Conservation (phyloP, 2,797 vertebrate species). For the Brachyrhaphis roseni region DNA sequence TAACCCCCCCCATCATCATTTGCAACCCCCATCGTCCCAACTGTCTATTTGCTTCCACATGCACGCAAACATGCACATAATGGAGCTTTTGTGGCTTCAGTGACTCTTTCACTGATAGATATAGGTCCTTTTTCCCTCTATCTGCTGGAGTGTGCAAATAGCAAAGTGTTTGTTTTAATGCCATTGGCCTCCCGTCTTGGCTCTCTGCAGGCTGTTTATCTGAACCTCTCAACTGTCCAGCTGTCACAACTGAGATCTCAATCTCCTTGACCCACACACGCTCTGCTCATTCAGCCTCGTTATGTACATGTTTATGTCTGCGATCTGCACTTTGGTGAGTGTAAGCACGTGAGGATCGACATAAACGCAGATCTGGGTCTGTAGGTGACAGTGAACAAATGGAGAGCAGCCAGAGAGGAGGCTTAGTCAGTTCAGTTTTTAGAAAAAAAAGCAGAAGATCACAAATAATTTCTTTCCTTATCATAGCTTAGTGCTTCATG, state of each 20-base stretch:
- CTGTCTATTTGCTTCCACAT: conserved; percentile 53
- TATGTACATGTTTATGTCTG: conserved; percentile 46
- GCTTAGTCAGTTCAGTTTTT: conserved; percentile 39
- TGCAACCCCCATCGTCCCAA: conserved; percentile 48
- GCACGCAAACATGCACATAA: conserved; percentile 51
- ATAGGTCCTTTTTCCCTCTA: conserved; percentile 48
- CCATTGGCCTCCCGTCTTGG: conserved; percentile 61
- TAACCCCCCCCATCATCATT: not conserved
- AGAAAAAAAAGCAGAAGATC: conserved; percentile 39
- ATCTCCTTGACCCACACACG: conserved; percentile 67
- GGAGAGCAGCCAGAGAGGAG: conserved; percentile 57
- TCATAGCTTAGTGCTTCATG: not conserved
- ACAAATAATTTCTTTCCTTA: conserved; percentile 7
- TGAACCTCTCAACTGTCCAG: conserved; percentile 78
- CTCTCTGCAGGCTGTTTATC: conserved; percentile 75
- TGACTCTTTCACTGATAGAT: conserved; percentile 55
- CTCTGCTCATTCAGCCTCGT: conserved; percentile 49
- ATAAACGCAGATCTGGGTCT: conserved; percentile 58
- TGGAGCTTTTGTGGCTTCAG: conserved; percentile 63
- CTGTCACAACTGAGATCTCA: conserved; percentile 82
- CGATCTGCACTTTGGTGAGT: conserved; percentile 22
- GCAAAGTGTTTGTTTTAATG: conserved; percentile 77
- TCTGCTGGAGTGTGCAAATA: conserved; percentile 59
- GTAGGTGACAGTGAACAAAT: conserved; percentile 70
- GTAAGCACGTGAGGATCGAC: conserved; percentile 35